Conservation (phyloP, 2,113 vertebrate genomes). For the Equus przewalskii region DNA sequence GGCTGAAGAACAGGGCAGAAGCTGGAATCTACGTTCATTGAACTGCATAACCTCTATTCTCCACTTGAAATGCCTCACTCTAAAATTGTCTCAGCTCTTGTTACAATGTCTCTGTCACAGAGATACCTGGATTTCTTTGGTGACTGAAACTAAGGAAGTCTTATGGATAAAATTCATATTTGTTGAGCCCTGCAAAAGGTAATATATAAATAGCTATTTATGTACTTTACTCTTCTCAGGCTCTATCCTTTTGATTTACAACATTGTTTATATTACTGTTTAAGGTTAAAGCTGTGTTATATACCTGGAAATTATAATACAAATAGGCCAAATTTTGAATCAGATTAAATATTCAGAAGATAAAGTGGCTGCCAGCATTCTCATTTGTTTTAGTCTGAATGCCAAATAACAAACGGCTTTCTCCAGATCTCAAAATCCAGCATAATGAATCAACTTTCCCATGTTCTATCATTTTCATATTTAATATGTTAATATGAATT, state of each 20-base stretch:
- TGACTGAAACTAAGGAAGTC: conserved; percentile 45
- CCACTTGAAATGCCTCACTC: not conserved
- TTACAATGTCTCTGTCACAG: conserved; percentile 32
- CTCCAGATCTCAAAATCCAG: conserved; percentile 60
- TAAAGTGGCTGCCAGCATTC: conserved; percentile 64
- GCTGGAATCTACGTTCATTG: conserved; percentile 4
- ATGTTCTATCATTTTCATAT: conserved; percentile 38
- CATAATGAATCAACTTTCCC: conserved; percentile 54
- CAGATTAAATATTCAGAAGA: conserved; percentile 73
- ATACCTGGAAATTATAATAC: conserved; percentile 67
- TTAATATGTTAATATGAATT: conserved; percentile 73
- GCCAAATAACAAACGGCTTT: conserved; percentile 66
- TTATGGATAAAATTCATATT: conserved; percentile 25
- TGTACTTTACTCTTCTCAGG: conserved; percentile 49
- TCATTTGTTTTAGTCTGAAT: conserved; percentile 70
- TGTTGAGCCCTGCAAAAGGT: not conserved
- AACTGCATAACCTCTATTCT: conserved; percentile 18
- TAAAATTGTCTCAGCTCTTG: conserved; percentile 7
- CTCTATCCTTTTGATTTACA: conserved; percentile 56
- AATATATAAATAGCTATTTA: conserved; percentile 35
- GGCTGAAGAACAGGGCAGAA: conserved; percentile 13
- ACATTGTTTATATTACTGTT: conserved; percentile 54
- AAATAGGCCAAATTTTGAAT: conserved; percentile 63
- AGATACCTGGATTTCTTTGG: conserved; percentile 27
- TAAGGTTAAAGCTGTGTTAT: conserved; percentile 63